A percentile compares a stretch with the other conserved stretches of the same genome.
Conservation (phyloP, 2,888 invertebrate species). For the Lacanobia wlatinum region DNA sequence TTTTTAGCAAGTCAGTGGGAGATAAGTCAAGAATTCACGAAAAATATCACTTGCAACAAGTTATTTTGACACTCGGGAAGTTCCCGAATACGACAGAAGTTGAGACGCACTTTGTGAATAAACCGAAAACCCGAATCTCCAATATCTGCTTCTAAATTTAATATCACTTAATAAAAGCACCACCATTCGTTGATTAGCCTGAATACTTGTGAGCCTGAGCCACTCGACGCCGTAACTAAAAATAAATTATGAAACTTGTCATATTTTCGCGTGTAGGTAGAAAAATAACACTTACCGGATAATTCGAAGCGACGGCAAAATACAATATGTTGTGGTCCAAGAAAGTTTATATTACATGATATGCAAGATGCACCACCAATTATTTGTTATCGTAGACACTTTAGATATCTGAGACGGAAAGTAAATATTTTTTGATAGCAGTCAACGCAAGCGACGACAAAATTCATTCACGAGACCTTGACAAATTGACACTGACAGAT, state of each 20-base stretch:
- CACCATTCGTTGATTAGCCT: conserved; percentile 22
- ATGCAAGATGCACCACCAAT: conserved; percentile 39
- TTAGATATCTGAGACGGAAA: conserved; percentile 29
- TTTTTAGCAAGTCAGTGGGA: conserved; percentile 6
- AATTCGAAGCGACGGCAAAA: conserved; percentile 42
- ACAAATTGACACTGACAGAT: conserved; percentile 52
- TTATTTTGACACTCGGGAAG: conserved; percentile 38
- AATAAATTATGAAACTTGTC: conserved; percentile 69
- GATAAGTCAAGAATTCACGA: conserved; percentile 14
- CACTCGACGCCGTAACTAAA: conserved; percentile 63
- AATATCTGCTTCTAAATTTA: conserved; percentile 5
- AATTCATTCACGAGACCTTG: conserved; percentile 56
- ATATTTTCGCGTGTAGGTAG: conserved; percentile 60
- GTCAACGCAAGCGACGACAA: conserved; percentile 38
- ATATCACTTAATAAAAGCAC: conserved; percentile 21
- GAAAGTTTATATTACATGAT: conserved; percentile 40
- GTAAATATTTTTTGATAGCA: conserved; percentile 60
- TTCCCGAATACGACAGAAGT: conserved; percentile 41
- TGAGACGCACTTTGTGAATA: conserved; percentile 42
- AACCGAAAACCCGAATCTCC: conserved; percentile 6
- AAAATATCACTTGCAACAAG: conserved; percentile 23
- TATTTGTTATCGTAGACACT: conserved; percentile 45
- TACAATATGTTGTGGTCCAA: conserved; percentile 26
- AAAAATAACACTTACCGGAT: conserved; percentile 64
- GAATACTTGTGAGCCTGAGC: conserved; percentile 30